Percentiles rank a stretch among this genome's conserved stretches.
Evolutionary conservation across 2,797 vertebrate species (phyloP).

Genomic region (Eidolon dupreanum): DNA sequence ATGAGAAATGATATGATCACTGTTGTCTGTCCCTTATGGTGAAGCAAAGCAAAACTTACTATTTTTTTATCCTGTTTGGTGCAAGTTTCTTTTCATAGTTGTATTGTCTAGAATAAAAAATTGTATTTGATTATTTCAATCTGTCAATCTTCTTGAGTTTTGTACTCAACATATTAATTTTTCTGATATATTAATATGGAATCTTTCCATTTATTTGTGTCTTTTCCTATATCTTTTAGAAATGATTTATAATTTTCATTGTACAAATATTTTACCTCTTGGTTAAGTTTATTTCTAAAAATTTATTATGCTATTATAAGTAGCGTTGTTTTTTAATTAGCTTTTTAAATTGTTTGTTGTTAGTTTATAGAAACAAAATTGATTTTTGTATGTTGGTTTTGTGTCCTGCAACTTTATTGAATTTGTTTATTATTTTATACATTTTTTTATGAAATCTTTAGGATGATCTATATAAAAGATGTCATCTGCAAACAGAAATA

Average conservation of each 20-base stretch:
- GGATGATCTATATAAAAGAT: neutral
- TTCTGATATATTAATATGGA: neutral
- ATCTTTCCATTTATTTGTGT: neutral
- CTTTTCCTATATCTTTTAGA: neutral
- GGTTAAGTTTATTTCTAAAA: neutral
- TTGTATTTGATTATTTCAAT: slow-evolving; percentile 74
- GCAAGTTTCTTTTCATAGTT: slow-evolving; percentile 62
- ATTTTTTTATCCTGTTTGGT: slow-evolving; percentile 67
- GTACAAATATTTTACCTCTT: neutral
- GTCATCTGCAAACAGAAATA: neutral
- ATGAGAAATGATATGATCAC: slow-evolving; percentile 59
- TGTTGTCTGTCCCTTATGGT: slow-evolving; percentile 69
- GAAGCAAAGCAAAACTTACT: slow-evolving; percentile 76
- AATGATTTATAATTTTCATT: neutral
- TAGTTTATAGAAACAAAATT: neutral
- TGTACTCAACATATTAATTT: slow-evolving; percentile 54
- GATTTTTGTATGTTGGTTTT: neutral
- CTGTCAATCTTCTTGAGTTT: slow-evolving; percentile 65
- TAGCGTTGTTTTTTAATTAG: neutral
- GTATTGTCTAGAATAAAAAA: slow-evolving; percentile 77
- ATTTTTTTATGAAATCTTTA: neutral
- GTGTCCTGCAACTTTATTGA: neutral
- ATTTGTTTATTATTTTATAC: neutral
- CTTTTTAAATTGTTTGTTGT: neutral
- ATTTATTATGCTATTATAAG: neutral